These are phyloP conservation scores for Folsomia candida DNA, from an alignment of 2,888 invertebrate species.

Conservation along the genomic window DNA sequence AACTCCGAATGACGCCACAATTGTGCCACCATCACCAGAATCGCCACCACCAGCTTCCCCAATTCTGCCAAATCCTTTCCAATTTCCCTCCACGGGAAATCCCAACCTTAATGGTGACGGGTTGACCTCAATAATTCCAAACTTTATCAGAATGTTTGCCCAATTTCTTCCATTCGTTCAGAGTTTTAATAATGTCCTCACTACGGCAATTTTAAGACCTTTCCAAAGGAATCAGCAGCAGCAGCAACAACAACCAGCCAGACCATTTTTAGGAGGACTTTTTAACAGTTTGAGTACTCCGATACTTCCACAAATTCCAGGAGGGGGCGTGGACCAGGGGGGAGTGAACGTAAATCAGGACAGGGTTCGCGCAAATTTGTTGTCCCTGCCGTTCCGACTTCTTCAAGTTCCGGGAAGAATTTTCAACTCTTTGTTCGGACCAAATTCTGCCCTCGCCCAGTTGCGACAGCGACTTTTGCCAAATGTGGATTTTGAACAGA, in stretches of 20 bases:
- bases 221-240: neutral
- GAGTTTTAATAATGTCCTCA: slow-evolving; percentile 8
- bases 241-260: neutral
- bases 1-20: neutral
- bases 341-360: slow-evolving; percentile 2
- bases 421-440: slow-evolving; percentile 1
- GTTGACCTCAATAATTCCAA: neutral
- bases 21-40: neutral
- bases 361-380: neutral
- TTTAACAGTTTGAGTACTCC: slow-evolving; percentile 1
- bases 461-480: neutral
- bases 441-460: slow-evolving; percentile 2
- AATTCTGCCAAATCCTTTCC: neutral
- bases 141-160: neutral
- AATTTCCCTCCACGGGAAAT: neutral
- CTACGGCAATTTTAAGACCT: neutral
- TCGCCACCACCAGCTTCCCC: neutral
- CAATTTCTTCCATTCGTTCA: slow-evolving; percentile 8
- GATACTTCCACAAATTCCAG: neutral
- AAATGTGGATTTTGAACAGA: neutral
- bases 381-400: neutral
- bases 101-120: neutral
- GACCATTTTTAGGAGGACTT: neutral
- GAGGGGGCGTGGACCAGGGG: slow-evolving; percentile 7
- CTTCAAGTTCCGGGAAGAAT: slow-evolving; percentile 11